These are phyloP conservation scores for Heliconius aoede DNA, from an alignment of 2,888 invertebrate species.

Conservation along the genomic window DNA sequence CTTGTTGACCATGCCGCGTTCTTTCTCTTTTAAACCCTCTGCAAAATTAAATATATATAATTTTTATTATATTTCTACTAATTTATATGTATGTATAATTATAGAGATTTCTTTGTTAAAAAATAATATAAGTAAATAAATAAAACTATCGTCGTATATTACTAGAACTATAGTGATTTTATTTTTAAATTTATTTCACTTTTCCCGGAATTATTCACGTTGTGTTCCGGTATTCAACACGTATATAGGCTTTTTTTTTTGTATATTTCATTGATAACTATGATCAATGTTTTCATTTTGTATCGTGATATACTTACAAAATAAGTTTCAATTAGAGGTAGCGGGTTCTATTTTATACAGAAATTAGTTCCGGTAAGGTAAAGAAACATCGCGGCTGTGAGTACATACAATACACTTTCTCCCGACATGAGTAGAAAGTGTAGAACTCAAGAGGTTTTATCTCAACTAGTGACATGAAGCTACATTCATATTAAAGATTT, in stretches of 20 bases:
- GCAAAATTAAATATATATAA: conserved; percentile 55
- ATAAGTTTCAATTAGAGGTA: not conserved
- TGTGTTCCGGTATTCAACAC: not conserved
- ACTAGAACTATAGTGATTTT: not conserved
- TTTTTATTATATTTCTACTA: not conserved
- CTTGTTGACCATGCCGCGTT: conserved; percentile 89
- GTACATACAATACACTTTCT: conserved; percentile 22
- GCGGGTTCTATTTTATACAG: conserved; percentile 33
- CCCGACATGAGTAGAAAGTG: conserved; percentile 20
- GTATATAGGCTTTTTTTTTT: no score
- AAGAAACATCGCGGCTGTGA: conserved; percentile 10
- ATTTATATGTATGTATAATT: not conserved
- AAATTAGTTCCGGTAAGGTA: not conserved
- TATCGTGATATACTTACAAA: not conserved
- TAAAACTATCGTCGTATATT: not conserved
- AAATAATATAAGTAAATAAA: not conserved
- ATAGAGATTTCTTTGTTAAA: not conserved
- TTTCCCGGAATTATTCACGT: not conserved
- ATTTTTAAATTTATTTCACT: not conserved
- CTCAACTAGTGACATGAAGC: conserved; percentile 13
- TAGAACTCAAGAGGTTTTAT: conserved; percentile 20
- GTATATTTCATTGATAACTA: not conserved
- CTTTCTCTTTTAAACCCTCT: conserved; percentile 95
- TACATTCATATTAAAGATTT: conserved; percentile 3
- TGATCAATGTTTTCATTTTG: not conserved